phyloP scores from a whole-genome alignment of 2,797 vertebrate species.

The Vireo griseus region DNA sequence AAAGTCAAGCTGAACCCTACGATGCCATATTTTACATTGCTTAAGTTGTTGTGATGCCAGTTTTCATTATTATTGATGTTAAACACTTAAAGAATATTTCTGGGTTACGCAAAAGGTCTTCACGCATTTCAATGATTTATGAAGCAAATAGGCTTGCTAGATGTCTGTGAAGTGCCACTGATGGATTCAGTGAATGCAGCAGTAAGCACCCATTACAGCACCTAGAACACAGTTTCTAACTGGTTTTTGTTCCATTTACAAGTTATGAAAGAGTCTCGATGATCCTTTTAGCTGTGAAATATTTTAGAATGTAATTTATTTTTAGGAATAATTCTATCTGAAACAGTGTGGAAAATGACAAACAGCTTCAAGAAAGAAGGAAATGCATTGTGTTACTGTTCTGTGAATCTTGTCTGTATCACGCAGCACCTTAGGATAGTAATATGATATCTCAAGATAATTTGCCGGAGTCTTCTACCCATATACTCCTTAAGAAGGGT shows the following conservation, averaged over 20 bases:
- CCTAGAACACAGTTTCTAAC: conserved; percentile 65
- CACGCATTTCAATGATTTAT: conserved; percentile 72
- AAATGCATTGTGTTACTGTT: not conserved
- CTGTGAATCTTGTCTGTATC: conserved; percentile 33
- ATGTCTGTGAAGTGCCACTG: conserved; percentile 57
- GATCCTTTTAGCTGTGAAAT: conserved; percentile 70
- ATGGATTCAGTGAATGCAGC: conserved; percentile 49
- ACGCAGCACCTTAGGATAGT: not conserved
- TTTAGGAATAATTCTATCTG: conserved; percentile 66
- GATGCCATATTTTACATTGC: conserved; percentile 54
- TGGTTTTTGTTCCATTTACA: conserved; percentile 70
- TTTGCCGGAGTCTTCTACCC: not conserved
- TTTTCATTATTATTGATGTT: conserved; percentile 77
- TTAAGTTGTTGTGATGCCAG: conserved; percentile 63
- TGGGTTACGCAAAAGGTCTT: conserved; percentile 69
- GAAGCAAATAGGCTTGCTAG: conserved; percentile 68
- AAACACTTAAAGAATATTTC: conserved; percentile 72
- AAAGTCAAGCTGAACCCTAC: conserved; percentile 58
- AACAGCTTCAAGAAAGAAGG: conserved; percentile 52
- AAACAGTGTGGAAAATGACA: conserved; percentile 63
- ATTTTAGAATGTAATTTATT: conserved; percentile 64
- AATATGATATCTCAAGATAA: not conserved
- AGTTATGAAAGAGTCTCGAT: conserved; percentile 66
- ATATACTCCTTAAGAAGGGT: not conserved
- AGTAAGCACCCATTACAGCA: conserved; percentile 60